Evolutionary conservation across 1,140 invertebrate genomes (phyloP).

Genomic region (Acyrthosiphon pisum): DNA sequence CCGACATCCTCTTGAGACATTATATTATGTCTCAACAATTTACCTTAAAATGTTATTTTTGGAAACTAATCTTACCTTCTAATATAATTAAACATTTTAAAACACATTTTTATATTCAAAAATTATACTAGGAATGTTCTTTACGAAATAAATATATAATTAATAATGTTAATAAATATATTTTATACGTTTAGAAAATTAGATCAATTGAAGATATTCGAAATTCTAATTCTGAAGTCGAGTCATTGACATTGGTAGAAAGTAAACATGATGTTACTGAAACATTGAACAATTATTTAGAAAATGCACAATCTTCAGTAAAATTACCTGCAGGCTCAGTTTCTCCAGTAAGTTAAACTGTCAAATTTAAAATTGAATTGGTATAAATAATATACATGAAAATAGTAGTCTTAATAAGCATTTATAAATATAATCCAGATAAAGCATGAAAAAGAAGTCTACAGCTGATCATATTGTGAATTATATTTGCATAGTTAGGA

Average conservation of each 20-base stretch:
- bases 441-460: too few species aligned
- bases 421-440: too few species aligned
- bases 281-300: conserved; percentile 33
- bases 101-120: neutral
- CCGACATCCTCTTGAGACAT: neutral
- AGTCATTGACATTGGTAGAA: neutral
- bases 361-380: neutral
- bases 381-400: neutral
- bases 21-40: neutral
- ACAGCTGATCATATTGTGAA: too few species aligned
- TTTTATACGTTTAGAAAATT: conserved; percentile 35
- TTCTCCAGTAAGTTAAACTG: conserved; percentile 32
- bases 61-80: neutral
- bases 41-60: neutral
- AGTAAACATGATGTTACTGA: conserved; percentile 31
- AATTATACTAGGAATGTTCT: neutral
- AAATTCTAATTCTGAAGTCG: conserved; percentile 39
- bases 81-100: neutral
- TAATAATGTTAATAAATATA: neutral
- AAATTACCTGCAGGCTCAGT: conserved; percentile 28
- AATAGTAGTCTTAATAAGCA: too few species aligned
- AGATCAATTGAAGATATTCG: conserved; percentile 35
- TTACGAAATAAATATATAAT: neutral
- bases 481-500: too few species aligned
- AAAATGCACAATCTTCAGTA: conserved; percentile 21